Evolutionary conservation across 1,140 invertebrate genomes (phyloP), one percentile per base, ranked within the genome.

Genomic region (Chironomus striatipennis): DNA sequence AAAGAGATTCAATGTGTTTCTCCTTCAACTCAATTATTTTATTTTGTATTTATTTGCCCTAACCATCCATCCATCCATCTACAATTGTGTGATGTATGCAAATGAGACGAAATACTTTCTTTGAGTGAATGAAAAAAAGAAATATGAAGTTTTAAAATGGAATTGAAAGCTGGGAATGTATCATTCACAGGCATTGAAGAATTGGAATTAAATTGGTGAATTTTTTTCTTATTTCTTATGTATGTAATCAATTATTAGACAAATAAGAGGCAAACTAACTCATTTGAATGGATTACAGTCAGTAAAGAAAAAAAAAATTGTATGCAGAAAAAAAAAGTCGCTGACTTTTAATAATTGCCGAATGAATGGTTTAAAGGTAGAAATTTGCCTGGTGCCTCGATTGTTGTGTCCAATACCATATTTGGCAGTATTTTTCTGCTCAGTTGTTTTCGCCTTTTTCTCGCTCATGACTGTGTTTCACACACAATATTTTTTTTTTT

Each of bases 321-420:
- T 57, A 15, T 57, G 65, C 18, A 21, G 18, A 70, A 70, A 70
- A 9, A 18, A 70, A 70, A 70, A 70, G 65, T 18, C 65, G 47
- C 65, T 70, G 65, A 70, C 20, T 70, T 21, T 21, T 70, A 70
- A 70, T 70, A 70, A 70, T 70, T 70, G 65, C 65, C 65, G 47
- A 70, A 70, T 70, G 47, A 70, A 70, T 70, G 65, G 65, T 70
- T 57, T 70, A 70, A 70, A 70, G 65, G 65, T 70, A 70, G 24
- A 70, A 18, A 70, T 70, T n/a, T 18, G 17, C 20, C 65, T 70
- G 65, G 65, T 70, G 65, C 65, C 47, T 57, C 47, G 12, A n/a
- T 57, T 57, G 47, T 57, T 70, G 65, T 70, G 17, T 70, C 65
- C 65, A 70, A 18, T 18, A 70, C 65, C 65, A 70, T 70, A 70